These are phyloP conservation scores for Prionailurus viverrinus DNA, from an alignment of 2,113 vertebrate genomes.

Conservation along the genomic window DNA sequence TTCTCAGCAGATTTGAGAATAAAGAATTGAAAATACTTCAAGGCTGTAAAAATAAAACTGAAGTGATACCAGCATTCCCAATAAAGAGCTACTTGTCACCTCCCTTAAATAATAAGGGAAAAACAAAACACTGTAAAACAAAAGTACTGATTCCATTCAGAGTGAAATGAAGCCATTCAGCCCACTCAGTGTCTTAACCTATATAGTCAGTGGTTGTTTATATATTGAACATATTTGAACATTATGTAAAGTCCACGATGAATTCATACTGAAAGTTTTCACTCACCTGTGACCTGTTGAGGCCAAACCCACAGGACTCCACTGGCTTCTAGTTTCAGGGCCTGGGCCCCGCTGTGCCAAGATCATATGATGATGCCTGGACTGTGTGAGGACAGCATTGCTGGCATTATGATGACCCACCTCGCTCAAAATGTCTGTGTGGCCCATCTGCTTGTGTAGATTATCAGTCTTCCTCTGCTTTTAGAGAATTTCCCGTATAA, in stretches of 20 bases:
- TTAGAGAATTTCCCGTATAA: background rate
- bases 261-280: background rate
- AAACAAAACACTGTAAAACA: background rate
- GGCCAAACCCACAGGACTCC: background rate
- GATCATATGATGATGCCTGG: background rate
- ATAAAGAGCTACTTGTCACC: background rate
- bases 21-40: slow-evolving; percentile 12
- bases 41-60: background rate
- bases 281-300: background rate
- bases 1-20: background rate
- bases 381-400: background rate
- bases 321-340: background rate
- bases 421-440: background rate
- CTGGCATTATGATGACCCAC: background rate
- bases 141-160: background rate
- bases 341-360: background rate
- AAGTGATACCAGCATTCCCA: background rate
- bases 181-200: background rate
- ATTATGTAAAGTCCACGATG: background rate
- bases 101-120: background rate
- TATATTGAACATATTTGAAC: background rate
- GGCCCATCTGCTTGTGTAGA: background rate
- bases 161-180: background rate
- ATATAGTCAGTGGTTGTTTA: background rate
- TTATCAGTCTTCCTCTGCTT: background rate